These are phyloP conservation scores for Brachypteracias leptosomus DNA, from an alignment of 2,113 vertebrate genomes.

Conservation along the genomic window DNA sequence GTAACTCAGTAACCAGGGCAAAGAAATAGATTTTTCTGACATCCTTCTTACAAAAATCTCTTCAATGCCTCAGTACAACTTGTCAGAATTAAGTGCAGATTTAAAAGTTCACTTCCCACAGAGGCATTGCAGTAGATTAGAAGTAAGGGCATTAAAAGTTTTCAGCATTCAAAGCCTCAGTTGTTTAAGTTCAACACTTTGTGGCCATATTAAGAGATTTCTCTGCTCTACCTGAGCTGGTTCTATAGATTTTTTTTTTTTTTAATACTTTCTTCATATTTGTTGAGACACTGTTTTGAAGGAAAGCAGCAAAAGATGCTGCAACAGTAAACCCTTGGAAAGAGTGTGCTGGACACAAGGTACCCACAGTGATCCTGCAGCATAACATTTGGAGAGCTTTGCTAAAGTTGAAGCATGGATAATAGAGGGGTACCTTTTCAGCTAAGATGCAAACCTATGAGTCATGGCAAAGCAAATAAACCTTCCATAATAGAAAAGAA, in stretches of 20 bases:
- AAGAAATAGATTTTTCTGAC: neutral
- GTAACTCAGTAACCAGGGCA: neutral
- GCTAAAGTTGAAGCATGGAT: neutral
- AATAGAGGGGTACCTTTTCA: neutral
- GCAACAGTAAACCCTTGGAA: neutral
- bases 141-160: constrained; percentile 36
- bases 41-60: neutral
- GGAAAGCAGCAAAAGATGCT: neutral
- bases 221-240: neutral
- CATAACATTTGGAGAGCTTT: neutral
- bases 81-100: constrained; percentile 21
- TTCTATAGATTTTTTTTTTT: neutral
- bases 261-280: neutral
- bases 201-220: neutral
- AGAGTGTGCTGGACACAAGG: neutral
- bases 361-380: neutral
- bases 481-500: neutral
- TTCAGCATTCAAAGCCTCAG: neutral
- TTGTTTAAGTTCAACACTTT: constrained; percentile 6
- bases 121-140: constrained; percentile 11
- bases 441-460: neutral
- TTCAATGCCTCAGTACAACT: neutral
- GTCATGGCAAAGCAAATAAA: neutral
- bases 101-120: neutral
- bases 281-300: neutral